Base-by-base conservation (phyloP, 2,888 invertebrate species). In the Tipula vernalis region DNA sequence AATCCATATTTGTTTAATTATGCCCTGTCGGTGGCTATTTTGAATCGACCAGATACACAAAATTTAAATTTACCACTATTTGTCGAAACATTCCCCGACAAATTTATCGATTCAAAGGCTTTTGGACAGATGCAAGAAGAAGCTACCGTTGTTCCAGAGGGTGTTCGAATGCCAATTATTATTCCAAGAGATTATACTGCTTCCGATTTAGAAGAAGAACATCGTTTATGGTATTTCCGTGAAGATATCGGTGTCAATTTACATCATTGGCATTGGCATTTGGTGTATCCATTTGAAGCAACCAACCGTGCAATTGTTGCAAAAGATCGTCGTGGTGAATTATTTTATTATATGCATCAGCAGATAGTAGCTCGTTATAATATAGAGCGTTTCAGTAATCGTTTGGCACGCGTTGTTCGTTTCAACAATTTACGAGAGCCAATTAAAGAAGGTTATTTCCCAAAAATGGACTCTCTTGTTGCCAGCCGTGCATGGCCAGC, bases 1-100 rank as follows among this genome's bases (percentile, higher is more conserved):
- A 97, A 97, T 91, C 95, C 96, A 0, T 94, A 95, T 88, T 91
- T 97, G 89, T 97, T 96, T 91, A 95, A 96, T 90, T 97, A 97
- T 90, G 94, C 95, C 36, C 92, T 95, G 42, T 95, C 96, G 0
- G 96, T 97, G 36, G 95, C 96, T 0, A 90, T 97, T 57, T 92
- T 96, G 88, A 95, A 96, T 92, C 91, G 93, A 10, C 90, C 90
- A 0, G 95, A 95, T 89, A 95, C 95, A 18, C 93, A 92, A 88
- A 92, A 93, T 86, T 89, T 95, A 15, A 92, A 92, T 12, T 90
- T 95, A 83, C 94, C 94, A 28, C 93, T 94, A 86, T 93, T 94
- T 87, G 93, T 93, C 0, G 94, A 95, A 89, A 92, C 93, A 28
- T 94, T 95, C 90, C 95, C 95, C 0, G 93, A 94, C 41, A 94